Evolutionary conservation across 2,888 invertebrate genomes (phyloP).

Genomic region (Phengaris alcon): DNA sequence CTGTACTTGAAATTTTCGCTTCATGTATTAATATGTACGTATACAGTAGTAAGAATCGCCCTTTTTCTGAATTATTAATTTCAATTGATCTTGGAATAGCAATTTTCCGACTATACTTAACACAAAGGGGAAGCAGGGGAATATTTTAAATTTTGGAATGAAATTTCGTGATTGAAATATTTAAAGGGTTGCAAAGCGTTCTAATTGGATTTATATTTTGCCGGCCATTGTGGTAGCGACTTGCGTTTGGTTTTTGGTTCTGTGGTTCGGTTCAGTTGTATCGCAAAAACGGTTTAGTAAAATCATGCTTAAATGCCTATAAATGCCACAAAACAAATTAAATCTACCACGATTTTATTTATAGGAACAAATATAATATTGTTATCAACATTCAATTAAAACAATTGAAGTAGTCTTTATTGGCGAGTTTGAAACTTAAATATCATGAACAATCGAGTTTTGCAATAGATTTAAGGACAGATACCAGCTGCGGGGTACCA

Average conservation of each 20-base stretch:
- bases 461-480: background rate
- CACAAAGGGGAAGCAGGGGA: slow-evolving; percentile 31
- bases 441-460: background rate
- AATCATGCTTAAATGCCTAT: background rate
- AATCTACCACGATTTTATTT: too few relatives aligned
- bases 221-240: slow-evolving; percentile 53
- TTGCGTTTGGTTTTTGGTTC: slow-evolving; percentile 50
- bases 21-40: too few relatives aligned
- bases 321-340: background rate
- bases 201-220: slow-evolving; percentile 72
- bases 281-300: background rate
- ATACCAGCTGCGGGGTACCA: background rate
- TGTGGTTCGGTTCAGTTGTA: slow-evolving; percentile 21
- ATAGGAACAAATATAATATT: too few relatives aligned
- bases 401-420: too few relatives aligned
- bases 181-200: slow-evolving; percentile 53
- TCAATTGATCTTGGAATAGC: background rate
- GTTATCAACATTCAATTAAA: too few relatives aligned
- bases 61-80: background rate
- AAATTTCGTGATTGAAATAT: slow-evolving; percentile 63
- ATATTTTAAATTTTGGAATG: slow-evolving; percentile 51
- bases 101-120: slow-evolving; percentile 17
- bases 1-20: too few relatives aligned
- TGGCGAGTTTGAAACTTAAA: too few relatives aligned
- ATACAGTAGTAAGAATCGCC: background rate